These are phyloP conservation scores for Myotis daubentonii DNA, from an alignment of 2,797 vertebrate genomes.

Conservation along the genomic window DNA sequence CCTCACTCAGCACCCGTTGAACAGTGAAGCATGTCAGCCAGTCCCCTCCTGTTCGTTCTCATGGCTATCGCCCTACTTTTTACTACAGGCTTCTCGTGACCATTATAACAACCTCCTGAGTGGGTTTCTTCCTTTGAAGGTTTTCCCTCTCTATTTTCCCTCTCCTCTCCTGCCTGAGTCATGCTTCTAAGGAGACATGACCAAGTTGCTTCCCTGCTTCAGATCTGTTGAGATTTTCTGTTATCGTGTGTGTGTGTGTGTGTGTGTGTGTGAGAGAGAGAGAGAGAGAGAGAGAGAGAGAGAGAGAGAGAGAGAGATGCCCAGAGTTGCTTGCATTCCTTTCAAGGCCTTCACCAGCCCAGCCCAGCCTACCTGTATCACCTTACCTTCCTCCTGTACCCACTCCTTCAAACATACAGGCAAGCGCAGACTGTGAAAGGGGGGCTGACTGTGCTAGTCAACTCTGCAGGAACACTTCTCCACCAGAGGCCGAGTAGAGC, in stretches of 20 bases:
- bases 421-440: slow-evolving; percentile 93
- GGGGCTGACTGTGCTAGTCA: slow-evolving; percentile 91
- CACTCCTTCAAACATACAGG: background rate
- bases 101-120: background rate
- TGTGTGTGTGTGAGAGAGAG: background rate
- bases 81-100: background rate
- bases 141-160: background rate
- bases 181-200: background rate
- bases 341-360: background rate
- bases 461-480: slow-evolving; percentile 92
- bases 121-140: background rate
- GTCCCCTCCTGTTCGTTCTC: background rate
- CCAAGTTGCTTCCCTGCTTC: background rate
- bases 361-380: background rate
- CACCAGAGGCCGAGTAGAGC: slow-evolving; percentile 91
- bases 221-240: background rate
- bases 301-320: background rate
- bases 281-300: background rate
- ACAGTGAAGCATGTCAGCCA: background rate
- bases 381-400: no score
- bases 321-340: background rate
- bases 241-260: background rate
- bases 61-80: background rate
- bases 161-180: background rate
- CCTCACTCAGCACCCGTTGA: background rate